Evolutionary conservation across 2,888 invertebrate genomes (phyloP), one percentile per base, ranked within the genome.

Genomic region (Rugalucina vietnamica): DNA sequence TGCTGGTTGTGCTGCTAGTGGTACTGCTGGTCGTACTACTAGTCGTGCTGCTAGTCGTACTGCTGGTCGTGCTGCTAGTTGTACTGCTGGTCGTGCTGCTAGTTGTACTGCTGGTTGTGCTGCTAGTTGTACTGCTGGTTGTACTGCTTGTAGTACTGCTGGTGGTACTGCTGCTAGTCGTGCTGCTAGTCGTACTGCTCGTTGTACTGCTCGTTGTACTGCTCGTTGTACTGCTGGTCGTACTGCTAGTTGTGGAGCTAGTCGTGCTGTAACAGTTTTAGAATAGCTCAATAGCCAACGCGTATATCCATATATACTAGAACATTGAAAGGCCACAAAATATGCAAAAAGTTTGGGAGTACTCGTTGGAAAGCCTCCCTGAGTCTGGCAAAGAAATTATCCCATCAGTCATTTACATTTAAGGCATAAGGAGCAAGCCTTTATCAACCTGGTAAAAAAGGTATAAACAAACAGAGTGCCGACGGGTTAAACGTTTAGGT

Each of bases 151-250:
- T 65, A 3, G 65, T 65, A 21, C 65, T 65, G 24, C 65, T 65
- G 1, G 65, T 65, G 21, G 65, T 65, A 18, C 65, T 65, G 34
- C 65, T 65, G 34, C 65, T 65, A 10, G 65, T 65, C 10, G 65
- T 65, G 24, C 65, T 65, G 24, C 65, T 65, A 1, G 65, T 65
- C 34, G 65, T 65, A 65, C 65, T 65, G 65, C 65, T 65, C 1
- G 65, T 65, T 18, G 65, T 65, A 65, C 65, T 65, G 21, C 65
- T 65, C 8, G 65, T 65, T 24, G 65, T 65, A 34, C 65, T 65
- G 65, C 65, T 65, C 1, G 65, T 65, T 34, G 65, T 65, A 65
- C 65, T 65, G 18, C 65, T 65, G 34, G 65, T 65, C 18, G 65
- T 65, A 34, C 65, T 65, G 34, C 65, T 60, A 3, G 60, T 65